Percentiles rank a stretch among this genome's conserved stretches.
Conservation (phyloP, 1,140 invertebrate species). For the Drosophila navojoa region DNA sequence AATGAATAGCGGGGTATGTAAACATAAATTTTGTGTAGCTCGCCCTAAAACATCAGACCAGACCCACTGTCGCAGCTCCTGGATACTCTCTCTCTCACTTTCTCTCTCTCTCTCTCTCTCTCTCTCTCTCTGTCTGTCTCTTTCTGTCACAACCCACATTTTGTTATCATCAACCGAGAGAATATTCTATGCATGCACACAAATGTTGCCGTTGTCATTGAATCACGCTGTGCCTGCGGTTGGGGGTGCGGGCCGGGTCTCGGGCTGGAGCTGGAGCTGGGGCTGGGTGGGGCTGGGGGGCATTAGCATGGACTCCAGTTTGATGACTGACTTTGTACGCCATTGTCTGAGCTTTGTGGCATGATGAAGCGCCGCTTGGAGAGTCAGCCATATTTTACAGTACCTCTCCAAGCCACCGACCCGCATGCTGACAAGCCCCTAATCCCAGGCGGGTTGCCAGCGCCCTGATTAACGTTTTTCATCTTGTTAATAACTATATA, state of each 20-base stretch:
- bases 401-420: background rate
- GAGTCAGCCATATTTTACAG: constrained; percentile 49
- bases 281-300: background rate
- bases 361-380: constrained; percentile 46
- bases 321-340: constrained; percentile 58
- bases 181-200: constrained; percentile 82
- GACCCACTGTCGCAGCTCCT: background rate
- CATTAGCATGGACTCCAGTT: constrained; percentile 49
- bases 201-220: constrained; percentile 81
- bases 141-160: constrained; percentile 39
- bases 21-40: constrained; percentile 78
- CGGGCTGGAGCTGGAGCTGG: background rate
- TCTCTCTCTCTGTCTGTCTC: background rate
- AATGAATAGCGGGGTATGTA: constrained; percentile 81
- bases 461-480: constrained; percentile 41
- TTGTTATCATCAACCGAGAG: constrained; percentile 74
- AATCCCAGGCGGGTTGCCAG: constrained; percentile 34
- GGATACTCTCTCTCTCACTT: background rate
- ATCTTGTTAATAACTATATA: constrained; percentile 45
- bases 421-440: constrained; percentile 31
- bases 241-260: background rate
- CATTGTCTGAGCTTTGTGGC: constrained; percentile 46
- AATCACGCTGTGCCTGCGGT: constrained; percentile 57
- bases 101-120: background rate
- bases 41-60: constrained; percentile 38